Evolutionary conservation across 2,113 vertebrate genomes (phyloP), one percentile per base, ranked within the genome.

Genomic region (Tetraodon nigroviridis): DNA sequence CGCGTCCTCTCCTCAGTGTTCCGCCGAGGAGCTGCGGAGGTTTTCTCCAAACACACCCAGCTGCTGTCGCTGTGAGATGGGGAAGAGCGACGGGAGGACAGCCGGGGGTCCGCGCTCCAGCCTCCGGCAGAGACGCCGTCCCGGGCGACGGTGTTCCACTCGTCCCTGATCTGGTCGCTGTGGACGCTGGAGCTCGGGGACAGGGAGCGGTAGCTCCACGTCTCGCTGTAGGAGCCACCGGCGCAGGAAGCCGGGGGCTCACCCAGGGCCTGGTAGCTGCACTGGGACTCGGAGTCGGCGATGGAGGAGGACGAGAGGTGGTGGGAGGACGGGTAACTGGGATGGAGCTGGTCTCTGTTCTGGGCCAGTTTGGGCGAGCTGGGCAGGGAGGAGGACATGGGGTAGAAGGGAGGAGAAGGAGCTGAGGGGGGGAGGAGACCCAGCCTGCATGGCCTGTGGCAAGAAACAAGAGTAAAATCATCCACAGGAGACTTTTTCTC

Each of bases 31-130:
- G 91, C 87, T 14, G 81, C 54, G 2, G 80, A 78, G 0, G 76
- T 89, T 13, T 89, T 91, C 64, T 91, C 81, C 0, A 91, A 92
- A 61, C 68, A 88, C 56, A 93, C 58, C 3, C 92, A 93, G 58
- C 62, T 69, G 40, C 75, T 76, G 61, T 93, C 92, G 0, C 88
- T 81, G 57, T 72, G 89, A 55, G 67, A 81, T 0, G 88, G 89
- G 0, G 91, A 88, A 19, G 89, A 91, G 64, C 80, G 86, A 15
- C 85, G 90, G 0, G 92, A 91, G 2, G 80, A 81, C 0, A 80
- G 70, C 46, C 78, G 52, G 51, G 89, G 91, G 12, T 48, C 72
- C 0, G 80, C 86, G 32, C 67, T 78, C 0, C 79, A 86, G 3
- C 54, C 82, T 40, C 84, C 90, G 0, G 57, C 22, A 47, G 78